Evolutionary conservation across 2,113 vertebrate genomes (phyloP), one percentile per base, ranked within the genome.

Genomic region (Copsychus sechellarum): DNA sequence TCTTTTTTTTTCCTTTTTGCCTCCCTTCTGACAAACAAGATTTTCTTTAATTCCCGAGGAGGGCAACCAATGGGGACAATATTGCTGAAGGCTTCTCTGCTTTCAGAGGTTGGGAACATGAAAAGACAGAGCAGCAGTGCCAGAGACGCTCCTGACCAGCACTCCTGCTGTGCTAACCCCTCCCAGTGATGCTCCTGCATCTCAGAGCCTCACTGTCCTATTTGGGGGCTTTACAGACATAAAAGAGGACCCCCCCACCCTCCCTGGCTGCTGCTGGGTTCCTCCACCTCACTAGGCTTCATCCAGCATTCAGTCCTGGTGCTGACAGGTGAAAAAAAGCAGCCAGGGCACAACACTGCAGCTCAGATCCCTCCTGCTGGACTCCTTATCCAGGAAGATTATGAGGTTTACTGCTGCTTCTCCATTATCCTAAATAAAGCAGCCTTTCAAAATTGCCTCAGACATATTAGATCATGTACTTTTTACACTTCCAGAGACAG

Each of bases 401-500:
- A 96, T 76, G 89, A 94, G 88, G 85, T 96, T 93, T 96, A 92
- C 95, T 94, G 94, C 95, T 96, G 95, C 95, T 95, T 94, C 91
- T 92, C 95, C 91, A 96, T 97, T 96, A 97, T 90, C 94, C 91
- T 94, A 95, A 97, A 97, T 96, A 97, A 96, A 96, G 92, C 95
- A 96, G 91, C 95, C 92, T 96, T 96, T 96, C 91, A 91, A 79
- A 97, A 97, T 96, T 94, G 87, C 83, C 92, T 77, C 89, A 96
- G 95, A 96, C 86, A 90, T 95, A 96, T 97, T 97, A 96, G 90
- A 96, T 97, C 94, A 90, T 92, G 94, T 88, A 95, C 90, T 95
- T 96, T 95, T 96, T 96, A 91, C 95, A 94, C 94, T 97, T 95
- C 93, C 92, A 91, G 80, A 96, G 96, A 95, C 95, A 93, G 88